phyloP scores from a whole-genome alignment of 2,113 vertebrate genomes.

The Myiozetetes cayanensis region DNA sequence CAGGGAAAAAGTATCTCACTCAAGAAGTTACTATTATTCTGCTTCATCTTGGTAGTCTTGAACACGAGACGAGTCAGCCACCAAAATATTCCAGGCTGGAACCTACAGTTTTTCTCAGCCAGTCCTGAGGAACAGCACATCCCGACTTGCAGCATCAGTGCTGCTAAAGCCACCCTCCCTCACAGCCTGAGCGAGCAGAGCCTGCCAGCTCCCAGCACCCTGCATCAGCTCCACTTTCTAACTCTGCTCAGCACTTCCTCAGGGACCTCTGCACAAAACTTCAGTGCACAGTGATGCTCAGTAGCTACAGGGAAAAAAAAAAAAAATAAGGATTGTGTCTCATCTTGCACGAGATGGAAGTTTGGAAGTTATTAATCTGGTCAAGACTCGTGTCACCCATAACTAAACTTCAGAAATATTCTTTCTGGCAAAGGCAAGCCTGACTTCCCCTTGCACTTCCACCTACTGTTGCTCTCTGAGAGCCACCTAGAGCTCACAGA shows the following conservation, averaged over 20 bases:
- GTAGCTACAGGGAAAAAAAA: not conserved
- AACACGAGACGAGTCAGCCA: not conserved
- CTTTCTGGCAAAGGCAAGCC: not conserved
- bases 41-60: not conserved
- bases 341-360: not conserved
- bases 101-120: not conserved
- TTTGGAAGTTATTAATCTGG: not conserved
- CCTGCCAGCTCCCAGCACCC: not conserved
- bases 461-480: not conserved
- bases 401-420: not conserved
- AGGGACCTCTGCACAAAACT: not conserved
- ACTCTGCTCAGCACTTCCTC: not conserved
- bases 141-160: not conserved
- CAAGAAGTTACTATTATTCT: not conserved
- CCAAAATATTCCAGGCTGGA: not conserved
- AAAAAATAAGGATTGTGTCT: not conserved
- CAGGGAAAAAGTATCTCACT: too few species aligned
- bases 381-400: not conserved
- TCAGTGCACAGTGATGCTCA: not conserved
- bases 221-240: not conserved
- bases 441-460: not conserved
- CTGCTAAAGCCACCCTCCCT: not conserved
- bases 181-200: not conserved
- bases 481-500: not conserved
- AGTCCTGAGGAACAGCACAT: not conserved